Evolutionary conservation across 2,797 vertebrate species (phyloP).

Genomic region (Coendou prehensilis): DNA sequence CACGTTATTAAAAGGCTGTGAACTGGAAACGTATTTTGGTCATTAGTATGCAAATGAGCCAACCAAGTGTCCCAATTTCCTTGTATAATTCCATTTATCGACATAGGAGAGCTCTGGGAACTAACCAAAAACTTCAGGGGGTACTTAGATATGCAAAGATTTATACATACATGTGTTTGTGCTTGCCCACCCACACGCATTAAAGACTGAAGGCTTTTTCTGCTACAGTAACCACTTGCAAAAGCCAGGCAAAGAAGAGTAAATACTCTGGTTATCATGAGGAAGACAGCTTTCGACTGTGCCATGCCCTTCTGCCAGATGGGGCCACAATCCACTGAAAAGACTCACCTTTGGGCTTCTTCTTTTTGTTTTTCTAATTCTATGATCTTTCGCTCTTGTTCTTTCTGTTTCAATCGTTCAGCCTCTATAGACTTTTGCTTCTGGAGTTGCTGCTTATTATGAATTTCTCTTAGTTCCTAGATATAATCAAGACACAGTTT

Average conservation of each 20-base stretch:
- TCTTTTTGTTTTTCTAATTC: slow-evolving; percentile 93
- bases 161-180: background rate
- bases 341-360: slow-evolving; percentile 92
- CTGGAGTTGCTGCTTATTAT: slow-evolving; percentile 95
- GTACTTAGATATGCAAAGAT: background rate
- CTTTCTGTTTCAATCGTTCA: slow-evolving; percentile 91
- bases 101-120: slow-evolving; percentile 52
- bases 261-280: background rate
- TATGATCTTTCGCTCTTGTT: slow-evolving; percentile 91
- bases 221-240: background rate
- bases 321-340: background rate
- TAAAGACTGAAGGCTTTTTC: background rate
- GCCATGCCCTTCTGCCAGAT: background rate
- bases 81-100: slow-evolving; percentile 67
- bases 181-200: background rate
- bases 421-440: slow-evolving; percentile 95
- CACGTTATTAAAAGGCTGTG: slow-evolving; percentile 69
- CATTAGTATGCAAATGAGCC: slow-evolving; percentile 74
- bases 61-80: slow-evolving; percentile 64
- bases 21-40: slow-evolving; percentile 73
- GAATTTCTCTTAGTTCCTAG: slow-evolving; percentile 98
- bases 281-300: background rate
- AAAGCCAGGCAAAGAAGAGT: background rate
- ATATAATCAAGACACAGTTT: slow-evolving; percentile 84
- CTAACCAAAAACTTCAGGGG: slow-evolving; percentile 23